These are phyloP conservation scores for Nycteola revayana DNA, from an alignment of 2,888 invertebrate species.

Conservation along the genomic window DNA sequence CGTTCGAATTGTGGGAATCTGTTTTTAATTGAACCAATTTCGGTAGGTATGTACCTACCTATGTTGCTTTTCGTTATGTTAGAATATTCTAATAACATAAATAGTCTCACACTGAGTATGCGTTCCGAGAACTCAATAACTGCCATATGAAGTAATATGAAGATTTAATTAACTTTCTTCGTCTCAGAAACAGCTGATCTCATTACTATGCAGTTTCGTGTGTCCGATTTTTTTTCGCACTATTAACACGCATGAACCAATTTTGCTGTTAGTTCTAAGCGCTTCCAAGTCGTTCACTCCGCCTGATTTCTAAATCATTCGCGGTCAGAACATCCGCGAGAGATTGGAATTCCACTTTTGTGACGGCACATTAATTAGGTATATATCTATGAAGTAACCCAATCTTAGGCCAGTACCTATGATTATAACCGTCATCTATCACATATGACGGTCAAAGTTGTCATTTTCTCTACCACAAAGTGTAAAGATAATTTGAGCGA, in stretches of 20 bases:
- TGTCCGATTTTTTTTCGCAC: constrained; percentile 45
- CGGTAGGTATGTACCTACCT: too few species aligned
- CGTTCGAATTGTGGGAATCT: too few species aligned
- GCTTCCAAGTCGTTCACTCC: constrained; percentile 57
- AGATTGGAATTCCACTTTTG: constrained; percentile 60
- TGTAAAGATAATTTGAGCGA: too few species aligned
- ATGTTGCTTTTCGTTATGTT: background rate
- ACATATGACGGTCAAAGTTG: too few species aligned
- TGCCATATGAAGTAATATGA: constrained; percentile 42
- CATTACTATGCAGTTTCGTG: constrained; percentile 56
- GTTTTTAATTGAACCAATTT: too few species aligned
- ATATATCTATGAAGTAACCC: constrained; percentile 8
- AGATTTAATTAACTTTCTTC: constrained; percentile 57
- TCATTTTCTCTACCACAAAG: too few species aligned
- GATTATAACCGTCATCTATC: too few species aligned
- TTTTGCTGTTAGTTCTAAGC: constrained; percentile 43
- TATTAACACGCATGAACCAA: constrained; percentile 36
- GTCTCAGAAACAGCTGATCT: constrained; percentile 64
- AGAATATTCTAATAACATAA: constrained; percentile 19
- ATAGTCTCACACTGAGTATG: constrained; percentile 10
- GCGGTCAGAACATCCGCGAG: constrained; percentile 57
- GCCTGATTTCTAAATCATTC: constrained; percentile 62
- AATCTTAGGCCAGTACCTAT: too few species aligned
- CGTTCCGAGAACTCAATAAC: constrained; percentile 9
- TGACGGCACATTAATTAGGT: constrained; percentile 46